Evolutionary conservation across 2,797 vertebrate species (phyloP).

Genomic region (Xiphophorus birchmanni): DNA sequence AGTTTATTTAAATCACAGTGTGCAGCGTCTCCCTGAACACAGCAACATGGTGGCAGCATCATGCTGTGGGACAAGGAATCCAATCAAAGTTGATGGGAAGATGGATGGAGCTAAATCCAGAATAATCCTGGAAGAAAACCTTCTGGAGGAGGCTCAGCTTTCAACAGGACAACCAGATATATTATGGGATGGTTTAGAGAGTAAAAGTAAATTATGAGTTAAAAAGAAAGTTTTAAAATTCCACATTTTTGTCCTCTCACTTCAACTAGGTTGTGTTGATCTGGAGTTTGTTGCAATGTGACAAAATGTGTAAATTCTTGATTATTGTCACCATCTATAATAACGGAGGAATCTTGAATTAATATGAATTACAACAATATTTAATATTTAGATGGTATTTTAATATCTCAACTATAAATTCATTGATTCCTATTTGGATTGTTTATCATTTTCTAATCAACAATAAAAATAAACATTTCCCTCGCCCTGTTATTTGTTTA

Average conservation of each 20-base stretch:
- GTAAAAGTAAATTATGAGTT: neutral
- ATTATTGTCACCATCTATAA: no score
- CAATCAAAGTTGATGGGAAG: neutral
- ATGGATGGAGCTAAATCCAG: neutral
- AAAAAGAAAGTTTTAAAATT: no score
- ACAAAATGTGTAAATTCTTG: neutral
- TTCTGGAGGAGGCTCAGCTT: neutral
- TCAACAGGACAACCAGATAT: neutral
- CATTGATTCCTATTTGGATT: neutral
- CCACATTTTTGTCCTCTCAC: neutral
- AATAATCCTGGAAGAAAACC: neutral
- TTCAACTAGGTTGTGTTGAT: neutral
- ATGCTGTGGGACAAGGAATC: neutral
- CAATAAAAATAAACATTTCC: neutral
- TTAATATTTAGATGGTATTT: neutral
- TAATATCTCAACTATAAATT: neutral
- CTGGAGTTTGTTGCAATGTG: neutral
- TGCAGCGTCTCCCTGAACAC: neutral
- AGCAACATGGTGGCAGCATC: neutral
- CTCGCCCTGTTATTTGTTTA: neutral
- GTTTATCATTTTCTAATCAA: neutral
- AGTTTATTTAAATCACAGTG: neutral
- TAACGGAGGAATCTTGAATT: no score
- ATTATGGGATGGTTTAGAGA: neutral
- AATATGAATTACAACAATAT: no score